A percentile compares a stretch with the other conserved stretches of the same genome.
Evolutionary conservation across 2,888 invertebrate genomes (phyloP).

Genomic region (Dolichomitus sp.): DNA sequence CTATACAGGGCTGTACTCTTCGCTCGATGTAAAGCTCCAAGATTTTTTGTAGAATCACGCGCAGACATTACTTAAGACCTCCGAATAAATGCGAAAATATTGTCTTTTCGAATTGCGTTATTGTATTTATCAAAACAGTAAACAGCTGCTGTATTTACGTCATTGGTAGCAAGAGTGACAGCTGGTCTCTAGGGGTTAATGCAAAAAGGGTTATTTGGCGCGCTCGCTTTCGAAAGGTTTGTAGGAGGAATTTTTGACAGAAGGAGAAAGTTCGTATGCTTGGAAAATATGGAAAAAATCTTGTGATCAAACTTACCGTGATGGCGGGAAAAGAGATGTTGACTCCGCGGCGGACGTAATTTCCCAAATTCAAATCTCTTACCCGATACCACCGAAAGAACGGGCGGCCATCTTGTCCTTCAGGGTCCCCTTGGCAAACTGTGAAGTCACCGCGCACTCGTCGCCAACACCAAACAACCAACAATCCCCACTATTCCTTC

Average conservation of each 20-base stretch:
- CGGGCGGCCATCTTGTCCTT: constrained; percentile 67
- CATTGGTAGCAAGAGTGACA: constrained; percentile 65
- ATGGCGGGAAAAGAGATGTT: constrained; percentile 22
- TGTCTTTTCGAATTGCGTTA: not conserved
- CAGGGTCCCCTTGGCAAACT: constrained; percentile 57
- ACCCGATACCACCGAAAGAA: constrained; percentile 58
- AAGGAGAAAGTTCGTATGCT: not conserved
- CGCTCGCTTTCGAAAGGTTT: constrained; percentile 14
- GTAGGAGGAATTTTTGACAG: not conserved
- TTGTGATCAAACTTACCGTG: constrained; percentile 43
- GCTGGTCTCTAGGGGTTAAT: constrained; percentile 57
- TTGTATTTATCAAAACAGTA: constrained; percentile 19
- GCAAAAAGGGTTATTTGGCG: constrained; percentile 50
- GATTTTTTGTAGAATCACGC: not conserved
- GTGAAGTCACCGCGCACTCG: constrained; percentile 30
- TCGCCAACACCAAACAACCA: constrained; percentile 17
- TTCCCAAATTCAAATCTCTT: constrained; percentile 62
- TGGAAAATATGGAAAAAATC: not conserved
- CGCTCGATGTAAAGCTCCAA: not conserved
- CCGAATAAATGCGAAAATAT: not conserved
- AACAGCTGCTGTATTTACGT: constrained; percentile 43
- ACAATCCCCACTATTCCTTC: not conserved
- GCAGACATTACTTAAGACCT: not conserved
- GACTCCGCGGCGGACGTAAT: constrained; percentile 36
- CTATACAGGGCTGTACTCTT: not conserved